Evolutionary conservation across 1,140 invertebrate species (phyloP).

Genomic region (Drosophila orosa): DNA sequence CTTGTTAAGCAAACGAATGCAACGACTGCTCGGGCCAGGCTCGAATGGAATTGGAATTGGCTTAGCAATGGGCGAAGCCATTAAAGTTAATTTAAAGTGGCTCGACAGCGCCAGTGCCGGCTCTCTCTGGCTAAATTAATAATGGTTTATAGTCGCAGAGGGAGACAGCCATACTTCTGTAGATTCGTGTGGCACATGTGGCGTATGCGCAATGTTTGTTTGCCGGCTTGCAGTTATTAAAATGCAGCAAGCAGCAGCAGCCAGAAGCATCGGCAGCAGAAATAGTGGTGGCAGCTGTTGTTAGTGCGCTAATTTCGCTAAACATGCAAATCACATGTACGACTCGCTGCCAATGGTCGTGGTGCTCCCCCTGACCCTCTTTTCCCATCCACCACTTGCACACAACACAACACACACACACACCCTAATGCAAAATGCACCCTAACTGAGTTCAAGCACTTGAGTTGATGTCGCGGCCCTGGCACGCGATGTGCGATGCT

Average conservation of each 20-base stretch:
- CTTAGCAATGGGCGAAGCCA: slow-evolving; percentile 46
- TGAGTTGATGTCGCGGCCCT: slow-evolving; percentile 72
- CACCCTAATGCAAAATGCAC: slow-evolving; percentile 23
- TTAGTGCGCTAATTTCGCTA: slow-evolving; percentile 80
- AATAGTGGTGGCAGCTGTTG: slow-evolving; percentile 65
- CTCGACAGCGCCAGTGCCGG: slow-evolving; percentile 31
- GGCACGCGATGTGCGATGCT: slow-evolving; percentile 76
- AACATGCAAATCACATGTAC: slow-evolving; percentile 80
- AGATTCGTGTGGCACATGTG: slow-evolving; percentile 53
- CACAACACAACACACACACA: neutral
- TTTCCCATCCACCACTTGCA: neutral
- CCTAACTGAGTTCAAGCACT: slow-evolving; percentile 68
- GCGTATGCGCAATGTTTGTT: slow-evolving; percentile 76
- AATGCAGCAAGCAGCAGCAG: slow-evolving; percentile 53
- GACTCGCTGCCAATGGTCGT: slow-evolving; percentile 35
- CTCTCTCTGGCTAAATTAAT: slow-evolving; percentile 70
- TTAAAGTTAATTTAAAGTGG: slow-evolving; percentile 78
- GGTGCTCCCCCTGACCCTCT: neutral
- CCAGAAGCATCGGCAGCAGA: slow-evolving; percentile 18
- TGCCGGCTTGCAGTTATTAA: slow-evolving; percentile 71
- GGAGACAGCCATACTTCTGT: slow-evolving; percentile 14
- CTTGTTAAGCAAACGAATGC: slow-evolving; percentile 74
- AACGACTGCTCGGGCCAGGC: slow-evolving; percentile 28
- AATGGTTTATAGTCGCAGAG: slow-evolving; percentile 60
- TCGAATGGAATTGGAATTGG: slow-evolving; percentile 63